A percentile compares a stretch with the other conserved stretches of the same genome.
Evolutionary conservation across 2,113 vertebrate species (phyloP).

Genomic region (Agelaius phoeniceus): DNA sequence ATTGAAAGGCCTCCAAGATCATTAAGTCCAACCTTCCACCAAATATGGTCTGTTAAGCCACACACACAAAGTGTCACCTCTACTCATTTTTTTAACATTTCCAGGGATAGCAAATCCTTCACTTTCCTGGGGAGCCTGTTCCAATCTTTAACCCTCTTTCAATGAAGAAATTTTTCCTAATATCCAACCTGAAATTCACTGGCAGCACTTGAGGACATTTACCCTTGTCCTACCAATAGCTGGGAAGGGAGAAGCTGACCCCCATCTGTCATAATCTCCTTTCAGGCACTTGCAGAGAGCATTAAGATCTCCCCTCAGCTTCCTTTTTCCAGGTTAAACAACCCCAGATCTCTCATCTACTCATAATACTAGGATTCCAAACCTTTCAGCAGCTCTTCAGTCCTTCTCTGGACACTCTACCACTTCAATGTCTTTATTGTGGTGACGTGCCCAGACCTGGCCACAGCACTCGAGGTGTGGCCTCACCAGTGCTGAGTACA

Average conservation of each 20-base stretch:
- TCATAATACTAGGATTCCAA: not conserved
- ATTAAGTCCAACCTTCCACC: not conserved
- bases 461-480: fast-evolving
- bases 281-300: not conserved
- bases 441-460: fast-evolving
- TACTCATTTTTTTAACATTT: not conserved
- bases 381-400: fast-evolving
- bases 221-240: not conserved
- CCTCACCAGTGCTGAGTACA: not conserved
- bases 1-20: not conserved
- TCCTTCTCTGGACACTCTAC: not conserved
- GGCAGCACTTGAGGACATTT: not conserved
- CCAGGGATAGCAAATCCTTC: not conserved
- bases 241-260: not conserved
- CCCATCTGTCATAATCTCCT: not conserved
- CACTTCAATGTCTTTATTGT: not conserved
- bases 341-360: not conserved
- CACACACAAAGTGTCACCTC: not conserved
- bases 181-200: not conserved
- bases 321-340: not conserved
- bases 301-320: not conserved
- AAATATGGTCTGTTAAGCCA: not conserved
- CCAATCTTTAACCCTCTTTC: not conserved
- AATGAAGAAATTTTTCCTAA: not conserved
- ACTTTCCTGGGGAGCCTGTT: not conserved